Base-by-base conservation (phyloP, 1,140 invertebrate genomes). In the Drosophila nikananu region DNA sequence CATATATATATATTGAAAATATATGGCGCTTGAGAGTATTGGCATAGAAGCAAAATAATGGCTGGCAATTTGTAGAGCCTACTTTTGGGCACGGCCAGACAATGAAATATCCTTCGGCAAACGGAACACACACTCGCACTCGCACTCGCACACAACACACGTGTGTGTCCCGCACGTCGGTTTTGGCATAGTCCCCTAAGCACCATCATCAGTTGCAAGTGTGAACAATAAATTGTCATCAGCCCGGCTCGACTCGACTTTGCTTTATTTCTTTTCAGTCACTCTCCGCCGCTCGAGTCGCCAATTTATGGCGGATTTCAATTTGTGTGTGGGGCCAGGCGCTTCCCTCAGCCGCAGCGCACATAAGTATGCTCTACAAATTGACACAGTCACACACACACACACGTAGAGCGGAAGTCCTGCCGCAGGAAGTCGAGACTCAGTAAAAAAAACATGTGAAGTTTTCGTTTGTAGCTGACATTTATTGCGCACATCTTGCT, bases 181-280 rank as follows among this genome's bases (percentile, higher is more conserved):
- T 62, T 60, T 64, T 65, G 64, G 52, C 74, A 59, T 66, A 62
- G 81, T 74, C 67, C 79, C 67, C 76, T 90, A 82, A 90, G 86
- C 86, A 86, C 86, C 81, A 79, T 89, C 86, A 90, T 90, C 86
- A 90, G 86, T 90, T 90, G 89, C 86, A 90, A 90, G 86, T 90
- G 86, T 90, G 86, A 90, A 90, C 86, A 86, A 90, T 90, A 90
- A 86, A 90, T 90, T 90, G 86, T 90, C 86, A 90, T 90, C 86
- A 90, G 86, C 68, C 44, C 67, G 67, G 30, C 80, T 86, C 68
- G 75, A 61, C 59, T 78, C 64, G 83, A 79, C 76, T 86, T 86
- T 86, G 78, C 86, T 86, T 84, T 79, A 67, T 81, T 77, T 82
- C 72, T 80, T 81, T 73, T 46, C 78, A 68, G 71, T 84, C 64